A percentile compares a stretch with the other conserved stretches of the same genome.
These are phyloP conservation scores for Bufotes viridis DNA, from an alignment of 2,797 vertebrate genomes.

Conservation along the genomic window DNA sequence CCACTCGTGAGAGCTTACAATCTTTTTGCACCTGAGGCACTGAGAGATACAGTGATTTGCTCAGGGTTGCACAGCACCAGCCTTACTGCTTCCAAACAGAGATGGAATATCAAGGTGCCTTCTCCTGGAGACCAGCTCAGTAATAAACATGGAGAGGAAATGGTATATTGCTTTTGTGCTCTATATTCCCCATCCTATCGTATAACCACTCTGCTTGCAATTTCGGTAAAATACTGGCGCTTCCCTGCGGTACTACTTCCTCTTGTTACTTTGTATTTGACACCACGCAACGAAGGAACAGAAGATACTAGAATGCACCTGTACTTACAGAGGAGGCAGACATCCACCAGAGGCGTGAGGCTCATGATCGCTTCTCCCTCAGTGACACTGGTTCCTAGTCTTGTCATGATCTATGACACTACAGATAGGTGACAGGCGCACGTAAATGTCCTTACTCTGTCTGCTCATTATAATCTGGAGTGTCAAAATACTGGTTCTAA, in stretches of 20 bases:
- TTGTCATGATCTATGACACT: background rate
- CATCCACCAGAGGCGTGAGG: background rate
- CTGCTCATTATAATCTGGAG: background rate
- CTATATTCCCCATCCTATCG: constrained; percentile 36
- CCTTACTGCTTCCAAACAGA: constrained; percentile 2
- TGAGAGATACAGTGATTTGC: constrained; percentile 53
- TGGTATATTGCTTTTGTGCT: constrained; percentile 60
- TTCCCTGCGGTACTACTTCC: constrained; percentile 25
- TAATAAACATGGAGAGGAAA: constrained; percentile 5
- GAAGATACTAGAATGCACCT: constrained; percentile 15
- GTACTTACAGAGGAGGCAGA: background rate
- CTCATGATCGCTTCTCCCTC: background rate
- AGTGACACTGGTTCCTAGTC: background rate
- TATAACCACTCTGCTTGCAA: constrained; percentile 14
- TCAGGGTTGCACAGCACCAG: constrained; percentile 42
- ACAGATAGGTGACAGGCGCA: background rate
- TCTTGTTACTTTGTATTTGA: background rate
- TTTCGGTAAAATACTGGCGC: constrained; percentile 18
- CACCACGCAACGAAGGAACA: background rate
- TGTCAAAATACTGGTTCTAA: constrained; percentile 21
- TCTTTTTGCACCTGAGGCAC: constrained; percentile 59
- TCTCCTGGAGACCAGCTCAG: constrained; percentile 26
- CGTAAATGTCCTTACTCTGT: background rate
- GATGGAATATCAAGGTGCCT: constrained; percentile 10
- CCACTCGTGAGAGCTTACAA: constrained; percentile 58